Evolutionary conservation across 2,113 vertebrate genomes (phyloP).

Genomic region (Stomatorhinus ivindoensis): DNA sequence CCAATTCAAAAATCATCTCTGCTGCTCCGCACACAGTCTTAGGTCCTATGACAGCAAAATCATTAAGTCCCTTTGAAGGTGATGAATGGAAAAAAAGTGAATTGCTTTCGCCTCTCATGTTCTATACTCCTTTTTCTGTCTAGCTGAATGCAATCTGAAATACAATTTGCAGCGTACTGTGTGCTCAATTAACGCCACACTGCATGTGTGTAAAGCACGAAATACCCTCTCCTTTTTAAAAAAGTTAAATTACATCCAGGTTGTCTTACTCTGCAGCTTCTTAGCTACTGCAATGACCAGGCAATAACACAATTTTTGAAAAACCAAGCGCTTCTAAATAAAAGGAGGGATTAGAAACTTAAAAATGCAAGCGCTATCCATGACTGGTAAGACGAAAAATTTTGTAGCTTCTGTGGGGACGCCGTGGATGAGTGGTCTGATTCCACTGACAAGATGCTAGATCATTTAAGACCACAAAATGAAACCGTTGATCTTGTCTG

Average conservation of each 20-base stretch:
- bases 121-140: not conserved
- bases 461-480: not conserved
- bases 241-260: not conserved
- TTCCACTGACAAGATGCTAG: not conserved
- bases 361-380: not conserved
- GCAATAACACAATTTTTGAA: not conserved
- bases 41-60: constrained; percentile 1
- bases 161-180: not conserved
- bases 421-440: not conserved
- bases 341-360: not conserved
- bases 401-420: not conserved
- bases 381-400: not conserved
- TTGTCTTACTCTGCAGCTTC: not conserved
- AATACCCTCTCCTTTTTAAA: not conserved
- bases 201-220: not conserved
- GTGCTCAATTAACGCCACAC: not conserved
- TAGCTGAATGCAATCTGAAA: constrained; percentile 2
- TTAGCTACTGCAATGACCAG: not conserved
- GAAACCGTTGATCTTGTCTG: not conserved
- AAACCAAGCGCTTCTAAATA: not conserved
- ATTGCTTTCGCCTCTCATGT: not conserved
- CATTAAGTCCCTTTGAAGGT: constrained; percentile 10
- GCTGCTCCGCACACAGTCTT: not conserved
- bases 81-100: constrained; percentile 15
- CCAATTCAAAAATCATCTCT: constrained; percentile 24